Evolutionary conservation across 1,140 invertebrate species (phyloP).

Genomic region (Atta colombica): DNA sequence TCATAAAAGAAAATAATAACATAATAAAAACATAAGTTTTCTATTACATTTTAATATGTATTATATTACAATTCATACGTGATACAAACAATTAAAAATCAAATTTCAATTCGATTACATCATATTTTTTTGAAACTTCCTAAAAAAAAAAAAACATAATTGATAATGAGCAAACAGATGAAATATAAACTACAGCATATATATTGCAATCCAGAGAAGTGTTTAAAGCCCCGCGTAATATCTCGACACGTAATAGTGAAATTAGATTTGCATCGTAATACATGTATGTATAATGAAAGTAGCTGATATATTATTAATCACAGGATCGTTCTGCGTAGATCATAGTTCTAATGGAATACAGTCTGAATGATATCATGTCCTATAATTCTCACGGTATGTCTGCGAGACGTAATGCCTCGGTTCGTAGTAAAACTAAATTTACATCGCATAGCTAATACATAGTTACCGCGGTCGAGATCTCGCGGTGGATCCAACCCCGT

Average conservation of each 20-base stretch:
- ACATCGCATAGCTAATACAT: conserved; percentile 28
- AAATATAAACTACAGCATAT: not conserved
- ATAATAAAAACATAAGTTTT: not conserved
- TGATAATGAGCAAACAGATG: not conserved
- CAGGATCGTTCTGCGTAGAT: not conserved
- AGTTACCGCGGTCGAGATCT: conserved; percentile 26
- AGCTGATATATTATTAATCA: conserved; percentile 5
- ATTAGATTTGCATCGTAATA: conserved; percentile 10
- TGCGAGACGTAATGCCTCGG: conserved; percentile 19
- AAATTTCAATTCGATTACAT: not conserved
- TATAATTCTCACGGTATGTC: not conserved
- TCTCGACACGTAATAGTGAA: not conserved
- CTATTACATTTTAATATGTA: not conserved
- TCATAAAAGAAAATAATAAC: not conserved
- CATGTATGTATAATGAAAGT: not conserved
- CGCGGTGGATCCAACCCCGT: conserved; percentile 10
- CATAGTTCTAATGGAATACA: not conserved
- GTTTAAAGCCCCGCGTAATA: conserved; percentile 11
- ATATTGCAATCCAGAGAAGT: not conserved
- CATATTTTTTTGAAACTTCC: not conserved
- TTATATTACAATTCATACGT: not conserved
- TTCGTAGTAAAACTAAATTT: conserved; percentile 27
- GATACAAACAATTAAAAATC: not conserved
- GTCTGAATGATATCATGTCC: not conserved
- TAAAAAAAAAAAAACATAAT: conserved; percentile 4